Evolutionary conservation across 2,888 invertebrate species (phyloP), one percentile per base, ranked within the genome.

Genomic region (Strigamia crassipes): DNA sequence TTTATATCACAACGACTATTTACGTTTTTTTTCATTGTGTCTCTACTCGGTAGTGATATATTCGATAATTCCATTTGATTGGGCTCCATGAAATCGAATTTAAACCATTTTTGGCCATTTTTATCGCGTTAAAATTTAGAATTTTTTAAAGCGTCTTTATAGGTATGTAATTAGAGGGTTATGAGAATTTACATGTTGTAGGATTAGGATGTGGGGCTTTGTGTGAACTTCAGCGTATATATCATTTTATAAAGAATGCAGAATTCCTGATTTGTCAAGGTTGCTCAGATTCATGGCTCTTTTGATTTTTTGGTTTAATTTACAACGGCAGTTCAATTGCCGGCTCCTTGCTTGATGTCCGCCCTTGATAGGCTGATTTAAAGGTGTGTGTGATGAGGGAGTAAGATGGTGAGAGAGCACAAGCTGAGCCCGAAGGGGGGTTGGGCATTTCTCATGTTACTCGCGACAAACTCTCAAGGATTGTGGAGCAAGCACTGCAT

Each of bases 361-460:
- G 61, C 61, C 61, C 61, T 66, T 66, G 61, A 66, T 66, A 66
- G 61, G 61, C 61, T 66, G 61, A 66, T 66, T 66, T 66, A 66
- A 66, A 23, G 61, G 61, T 66, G 61, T 66, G 21, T 66, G 61
- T 66, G 61, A 23, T 66, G 23, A 66, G 61, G 61, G 61, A 66
- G 61, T 66, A 10, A 38, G 46, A 5, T 46, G 46, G 46, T n/a
- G 46, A 46, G 61, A 66, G 61, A 23, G 23, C 61, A 66, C 23
- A 66, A 66, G 61, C 23, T 21, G 46, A 46, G 46, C 23, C 23
- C 21, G 61, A 66, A 23, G 61, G 61, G 61, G 38, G 61, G 61
- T n/a, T 23, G 61, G 61, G 61, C 61, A 66, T 66, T 46, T 66
- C 61, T 66, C 61, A 66, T 21, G 61, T 66, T 66, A 23, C 61